A percentile compares a stretch with the other conserved stretches of the same genome.
Conservation (phyloP, 2,797 vertebrate genomes). For the Molothrus ater region DNA sequence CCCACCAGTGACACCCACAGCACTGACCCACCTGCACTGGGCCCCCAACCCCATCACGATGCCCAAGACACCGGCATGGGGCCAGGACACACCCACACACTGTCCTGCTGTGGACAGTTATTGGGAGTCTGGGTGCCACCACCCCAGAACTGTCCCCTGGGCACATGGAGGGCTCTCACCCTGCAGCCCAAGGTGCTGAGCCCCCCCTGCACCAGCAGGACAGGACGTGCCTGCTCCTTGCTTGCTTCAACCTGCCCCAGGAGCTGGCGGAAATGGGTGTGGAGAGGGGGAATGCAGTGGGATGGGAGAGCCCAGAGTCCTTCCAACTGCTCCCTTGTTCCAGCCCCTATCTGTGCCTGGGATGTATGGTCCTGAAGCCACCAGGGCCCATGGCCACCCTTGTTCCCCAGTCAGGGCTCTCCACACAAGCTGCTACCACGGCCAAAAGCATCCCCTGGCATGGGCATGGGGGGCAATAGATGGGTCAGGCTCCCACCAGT, state of each 20-base stretch:
- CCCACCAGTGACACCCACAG: neutral
- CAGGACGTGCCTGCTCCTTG: neutral
- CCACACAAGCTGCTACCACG: accelerated
- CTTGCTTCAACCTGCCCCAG: neutral
- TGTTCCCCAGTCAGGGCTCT: neutral
- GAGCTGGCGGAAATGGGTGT: neutral
- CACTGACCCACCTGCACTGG: neutral
- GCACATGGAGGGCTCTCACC: accelerated
- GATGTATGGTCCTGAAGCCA: neutral
- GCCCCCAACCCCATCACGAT: neutral
- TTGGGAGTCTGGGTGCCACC: neutral
- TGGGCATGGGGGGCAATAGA: accelerated
- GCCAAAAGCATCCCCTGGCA: neutral
- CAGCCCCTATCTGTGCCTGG: neutral
- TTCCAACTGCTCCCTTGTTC: neutral
- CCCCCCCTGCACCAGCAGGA: neutral
- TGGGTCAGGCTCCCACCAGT: neutral
- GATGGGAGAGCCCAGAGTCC: neutral
- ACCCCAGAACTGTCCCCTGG: neutral
- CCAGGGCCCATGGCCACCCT: neutral
- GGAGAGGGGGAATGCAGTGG: neutral
- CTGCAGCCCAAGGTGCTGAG: neutral
- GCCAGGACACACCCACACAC: neutral
- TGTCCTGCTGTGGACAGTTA: accelerated
- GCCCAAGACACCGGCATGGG: neutral